Evolutionary conservation across 30 jellyfish, hydroid and myxozoan genomes (phyloP).

Genomic region (Phacellophora camtschatica): DNA sequence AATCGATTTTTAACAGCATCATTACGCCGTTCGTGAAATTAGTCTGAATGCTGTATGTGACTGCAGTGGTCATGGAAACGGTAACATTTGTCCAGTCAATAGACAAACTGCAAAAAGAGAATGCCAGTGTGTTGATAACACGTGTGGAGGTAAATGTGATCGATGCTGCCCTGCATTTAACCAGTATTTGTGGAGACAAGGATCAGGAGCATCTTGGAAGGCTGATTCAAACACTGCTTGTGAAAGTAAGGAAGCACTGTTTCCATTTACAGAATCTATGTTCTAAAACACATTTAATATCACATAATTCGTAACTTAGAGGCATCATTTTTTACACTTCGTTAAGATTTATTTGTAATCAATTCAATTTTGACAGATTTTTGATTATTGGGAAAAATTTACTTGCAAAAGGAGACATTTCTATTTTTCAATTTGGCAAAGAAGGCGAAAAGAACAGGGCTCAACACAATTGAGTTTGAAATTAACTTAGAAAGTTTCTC

Average conservation of each 20-base stretch:
- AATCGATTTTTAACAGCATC: conserved; percentile 64
- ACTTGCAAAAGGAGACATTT: too few species aligned
- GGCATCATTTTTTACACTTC: too few species aligned
- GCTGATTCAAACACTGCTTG: conserved; percentile 83
- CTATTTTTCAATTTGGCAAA: too few species aligned
- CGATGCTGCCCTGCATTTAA: conserved; percentile 90
- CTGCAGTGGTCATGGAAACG: conserved; percentile 98
- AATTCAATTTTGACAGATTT: too few species aligned
- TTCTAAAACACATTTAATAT: too few species aligned
- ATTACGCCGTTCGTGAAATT: conserved; percentile 83
- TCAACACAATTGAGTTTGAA: too few species aligned
- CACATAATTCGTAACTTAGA: too few species aligned
- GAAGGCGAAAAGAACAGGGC: too few species aligned
- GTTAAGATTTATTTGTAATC: too few species aligned
- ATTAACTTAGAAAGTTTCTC: too few species aligned
- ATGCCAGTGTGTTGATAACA: conserved; percentile 85
- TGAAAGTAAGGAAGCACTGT: conserved; percentile 89
- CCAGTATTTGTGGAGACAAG: conserved; percentile 91
- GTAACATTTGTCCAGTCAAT: conserved; percentile 77
- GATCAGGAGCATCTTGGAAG: conserved; percentile 80
- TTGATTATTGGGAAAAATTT: too few species aligned
- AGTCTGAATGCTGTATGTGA: conserved; percentile 74
- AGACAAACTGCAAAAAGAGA: conserved; percentile 67
- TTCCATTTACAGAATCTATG: too few species aligned
- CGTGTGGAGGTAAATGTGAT: conserved; percentile 89